Evolutionary conservation across 1,140 invertebrate genomes (phyloP), one percentile per base, ranked within the genome.

Genomic region (Procambarus clarkii): DNA sequence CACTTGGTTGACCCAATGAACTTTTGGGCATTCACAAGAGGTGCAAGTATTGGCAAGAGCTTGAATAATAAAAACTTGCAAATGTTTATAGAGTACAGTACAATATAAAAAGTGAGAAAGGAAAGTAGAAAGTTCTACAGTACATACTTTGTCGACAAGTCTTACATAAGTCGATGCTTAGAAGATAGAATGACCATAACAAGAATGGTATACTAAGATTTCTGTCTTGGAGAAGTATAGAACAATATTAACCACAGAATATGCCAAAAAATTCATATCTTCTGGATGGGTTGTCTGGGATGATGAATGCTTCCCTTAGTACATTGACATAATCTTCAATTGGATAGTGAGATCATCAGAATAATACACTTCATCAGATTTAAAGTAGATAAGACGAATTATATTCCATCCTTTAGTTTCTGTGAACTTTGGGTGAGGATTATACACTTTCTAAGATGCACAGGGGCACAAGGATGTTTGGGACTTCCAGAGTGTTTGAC

Each of bases 391-490:
- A 34, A 34, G 24, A 71, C n/a, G 4, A 71, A 24, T 8, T 24
- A 5, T 71, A 71, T 2, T 34, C 24, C 3, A 3, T 71, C 21
- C 18, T 71, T 24, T 18, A 34, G 24, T 34, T 24, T 71, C 60
- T 0, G 69, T 71, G 21, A 71, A 71, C n/a, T 24, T 71, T 71
- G 69, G 24, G 24, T 71, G 3, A 71, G n/a, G 5, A 7, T 5
- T 11, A 71, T 18, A 71, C 3, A 69, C 18, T 7, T 18, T 71
- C n/a, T 18, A 71, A 34, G 24, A 64, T 83, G 81, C 81, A 83
- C 2, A 83, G 81, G 64, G 81, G 13, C n/a, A 45, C 34, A 8
- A 83, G 81, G 45, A 83, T 83, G 58, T 45, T 83, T 50, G 81
- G 81, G 58, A 44, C 21, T 7, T 79, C 77, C 13, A 79, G 58